These are phyloP conservation scores for Bungarus multicinctus DNA, from an alignment of 2,113 vertebrate species.

Conservation along the genomic window DNA sequence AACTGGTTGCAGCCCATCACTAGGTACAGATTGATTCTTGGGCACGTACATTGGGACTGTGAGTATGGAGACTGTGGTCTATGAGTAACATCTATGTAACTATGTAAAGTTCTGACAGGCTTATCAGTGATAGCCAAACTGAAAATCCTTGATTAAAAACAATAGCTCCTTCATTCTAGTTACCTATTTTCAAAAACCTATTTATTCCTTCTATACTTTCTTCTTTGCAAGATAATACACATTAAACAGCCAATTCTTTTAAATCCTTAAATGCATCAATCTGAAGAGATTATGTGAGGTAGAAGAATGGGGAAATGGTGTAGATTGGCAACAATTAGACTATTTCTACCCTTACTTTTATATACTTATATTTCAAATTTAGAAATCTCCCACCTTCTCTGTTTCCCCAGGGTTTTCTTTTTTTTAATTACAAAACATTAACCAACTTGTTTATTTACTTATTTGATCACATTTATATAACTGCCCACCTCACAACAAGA, in stretches of 20 bases:
- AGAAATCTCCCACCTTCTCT: not conserved
- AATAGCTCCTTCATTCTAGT: not conserved
- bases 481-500: not conserved
- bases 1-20: no score
- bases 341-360: not conserved
- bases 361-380: not conserved
- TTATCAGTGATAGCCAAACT: not conserved
- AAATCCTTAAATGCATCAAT: not conserved
- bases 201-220: not conserved
- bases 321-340: not conserved
- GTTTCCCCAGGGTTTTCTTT: not conserved
- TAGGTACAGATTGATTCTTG: not conserved
- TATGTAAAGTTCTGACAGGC: not conserved
- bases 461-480: not conserved
- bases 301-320: not conserved
- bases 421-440: not conserved
- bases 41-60: not conserved
- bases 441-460: not conserved
- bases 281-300: not conserved
- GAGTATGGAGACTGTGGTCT: not conserved
- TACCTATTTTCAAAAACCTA: not conserved
- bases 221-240: not conserved
- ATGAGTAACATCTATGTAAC: not conserved
- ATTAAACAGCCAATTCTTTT: not conserved
- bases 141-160: no score